phyloP scores from a whole-genome alignment of 1,140 invertebrate genomes.

The Aleiodes sp. region DNA sequence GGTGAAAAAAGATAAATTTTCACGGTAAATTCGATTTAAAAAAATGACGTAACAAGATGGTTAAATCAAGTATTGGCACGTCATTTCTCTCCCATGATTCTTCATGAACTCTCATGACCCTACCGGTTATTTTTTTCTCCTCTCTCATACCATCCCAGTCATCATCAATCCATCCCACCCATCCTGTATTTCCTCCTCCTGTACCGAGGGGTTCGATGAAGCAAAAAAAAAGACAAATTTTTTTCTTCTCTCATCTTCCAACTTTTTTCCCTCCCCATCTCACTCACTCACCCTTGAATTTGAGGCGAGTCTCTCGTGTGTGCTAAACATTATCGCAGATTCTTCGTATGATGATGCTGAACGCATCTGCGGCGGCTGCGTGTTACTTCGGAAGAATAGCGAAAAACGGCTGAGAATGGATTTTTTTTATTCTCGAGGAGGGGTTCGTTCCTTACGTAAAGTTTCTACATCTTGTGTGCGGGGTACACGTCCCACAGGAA shows the following conservation, averaged over 20 bases:
- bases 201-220: constrained; percentile 37
- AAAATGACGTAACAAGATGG: neutral
- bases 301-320: too few relatives aligned
- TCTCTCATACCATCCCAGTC: neutral
- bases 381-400: constrained; percentile 54
- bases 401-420: constrained; percentile 45
- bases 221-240: too few relatives aligned
- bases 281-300: neutral
- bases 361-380: constrained; percentile 58
- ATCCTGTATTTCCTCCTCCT: constrained; percentile 6
- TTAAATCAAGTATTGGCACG: neutral
- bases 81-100: neutral
- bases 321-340: constrained; percentile 33
- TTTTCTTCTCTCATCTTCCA: neutral
- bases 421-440: constrained; percentile 15
- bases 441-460: neutral
- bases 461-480: neutral
- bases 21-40: neutral
- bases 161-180: constrained; percentile 15
- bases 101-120: constrained; percentile 28
- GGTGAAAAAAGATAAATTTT: neutral
- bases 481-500: constrained; percentile 51
- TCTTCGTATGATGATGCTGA: constrained; percentile 32
- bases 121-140: too few relatives aligned
- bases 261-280: neutral